Base-by-base conservation (phyloP, 2,797 vertebrate species). In the Anguilla marmorata region DNA sequence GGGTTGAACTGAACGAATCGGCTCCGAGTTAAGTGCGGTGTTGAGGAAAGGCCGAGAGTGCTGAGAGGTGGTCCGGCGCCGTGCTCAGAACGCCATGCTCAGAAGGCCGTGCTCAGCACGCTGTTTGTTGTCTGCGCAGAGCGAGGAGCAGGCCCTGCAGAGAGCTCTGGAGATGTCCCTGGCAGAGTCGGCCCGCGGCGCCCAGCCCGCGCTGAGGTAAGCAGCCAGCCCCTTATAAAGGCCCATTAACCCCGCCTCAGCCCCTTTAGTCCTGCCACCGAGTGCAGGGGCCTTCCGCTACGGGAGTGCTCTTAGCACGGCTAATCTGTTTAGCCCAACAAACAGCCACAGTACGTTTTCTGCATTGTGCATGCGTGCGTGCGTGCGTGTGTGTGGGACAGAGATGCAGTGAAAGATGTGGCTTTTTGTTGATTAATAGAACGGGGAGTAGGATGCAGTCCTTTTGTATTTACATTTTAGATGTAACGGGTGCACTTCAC, bases 121-220 rank as follows among this genome's bases (percentile, higher is more conserved):
- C 6, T 48, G 24, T 56, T 90, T 89, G 2, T 50, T 85, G 11
- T 30, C 30, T 63, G 37, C 24, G 3, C 94, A 99, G 99, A 98
- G 97, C 0, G 98, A 99, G 90, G 98, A 99, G 88, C 98, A 99
- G 93, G 99, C 98, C 37, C 95, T 99, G 90, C 98, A 99, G 91
- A 96, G 96, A 90, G 98, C 98, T 72, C 95, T 99, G 93, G 98
- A 98, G 94, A 97, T 99, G 95, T 99, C 99, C 24, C 91, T 99
- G 93, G 96, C 97, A 85, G 98, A 99, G 88, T 96, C 97, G 0
- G 93, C 93, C 9, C 86, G 0, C 33, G 50, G 90, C 0, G 90
- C 92, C 76, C 94, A 93, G 86, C 92, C 94, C 0, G 7, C 92
- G 1, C 94, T 94, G 7, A 97, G 94, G 96, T 97, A 92, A 92